These are phyloP conservation scores for Lacanobia oleracea DNA, from an alignment of 2,888 invertebrate genomes.

Conservation along the genomic window DNA sequence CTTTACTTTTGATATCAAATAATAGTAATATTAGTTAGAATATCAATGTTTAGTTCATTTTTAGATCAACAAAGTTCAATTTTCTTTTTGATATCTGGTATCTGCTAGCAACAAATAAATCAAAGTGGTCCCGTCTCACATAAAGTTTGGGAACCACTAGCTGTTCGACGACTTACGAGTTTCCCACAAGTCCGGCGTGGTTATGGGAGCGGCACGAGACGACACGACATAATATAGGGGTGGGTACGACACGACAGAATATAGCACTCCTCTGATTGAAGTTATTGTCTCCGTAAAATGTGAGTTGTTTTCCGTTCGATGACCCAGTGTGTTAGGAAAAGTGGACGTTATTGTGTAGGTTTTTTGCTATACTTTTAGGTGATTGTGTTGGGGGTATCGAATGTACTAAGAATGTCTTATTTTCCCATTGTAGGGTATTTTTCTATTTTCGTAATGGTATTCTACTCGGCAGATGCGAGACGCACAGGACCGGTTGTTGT, in stretches of 20 bases:
- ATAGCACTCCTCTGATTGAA: conserved; percentile 63
- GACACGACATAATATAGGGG: conserved; percentile 25
- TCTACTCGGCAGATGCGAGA: too few relatives aligned
- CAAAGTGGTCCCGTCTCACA: too few relatives aligned
- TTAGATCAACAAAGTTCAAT: too few relatives aligned
- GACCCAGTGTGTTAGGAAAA: conserved; percentile 27
- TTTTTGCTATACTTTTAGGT: conserved; percentile 13
- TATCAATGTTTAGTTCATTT: too few relatives aligned
- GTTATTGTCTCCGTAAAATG: conserved; percentile 47
- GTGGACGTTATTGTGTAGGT: not conserved
- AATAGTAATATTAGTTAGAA: too few relatives aligned
- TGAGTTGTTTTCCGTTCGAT: conserved; percentile 46
- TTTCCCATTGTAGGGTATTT: too few relatives aligned
- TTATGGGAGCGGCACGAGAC: conserved; percentile 40
- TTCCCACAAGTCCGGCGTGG: conserved; percentile 45
- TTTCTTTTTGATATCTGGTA: too few relatives aligned
- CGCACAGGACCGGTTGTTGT: too few relatives aligned
- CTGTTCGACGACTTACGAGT: conserved; percentile 34
- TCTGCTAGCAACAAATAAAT: too few relatives aligned
- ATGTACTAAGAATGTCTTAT: not conserved
- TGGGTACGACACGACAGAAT: conserved; percentile 51
- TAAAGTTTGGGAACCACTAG: not conserved
- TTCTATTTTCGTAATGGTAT: too few relatives aligned
- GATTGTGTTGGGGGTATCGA: conserved; percentile 4
- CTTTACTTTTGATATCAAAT: too few relatives aligned